phyloP scores from a whole-genome alignment of 1,140 invertebrate genomes.

The Bombus impatiens region DNA sequence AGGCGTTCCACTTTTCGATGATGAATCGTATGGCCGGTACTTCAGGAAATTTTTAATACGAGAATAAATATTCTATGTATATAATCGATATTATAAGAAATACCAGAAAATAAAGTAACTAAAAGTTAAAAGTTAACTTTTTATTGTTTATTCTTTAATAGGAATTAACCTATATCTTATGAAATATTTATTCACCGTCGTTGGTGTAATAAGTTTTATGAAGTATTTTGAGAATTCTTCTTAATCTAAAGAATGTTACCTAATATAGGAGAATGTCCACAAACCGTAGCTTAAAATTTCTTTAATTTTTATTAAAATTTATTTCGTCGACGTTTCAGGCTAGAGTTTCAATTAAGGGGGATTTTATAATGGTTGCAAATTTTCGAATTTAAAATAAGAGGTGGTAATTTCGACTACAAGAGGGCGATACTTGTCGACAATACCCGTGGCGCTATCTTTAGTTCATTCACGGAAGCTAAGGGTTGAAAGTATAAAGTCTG shows the following conservation, averaged over 20 bases:
- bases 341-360: not conserved
- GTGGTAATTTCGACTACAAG: not conserved
- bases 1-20: not conserved
- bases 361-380: not conserved
- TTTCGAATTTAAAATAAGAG: not conserved
- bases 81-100: not conserved
- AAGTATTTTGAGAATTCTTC: not conserved
- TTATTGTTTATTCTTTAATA: not conserved
- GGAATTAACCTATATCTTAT: not conserved
- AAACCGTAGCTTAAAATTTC: not conserved
- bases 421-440: conserved; percentile 12
- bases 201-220: not conserved
- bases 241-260: not conserved
- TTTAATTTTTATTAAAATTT: not conserved
- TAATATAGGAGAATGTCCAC: not conserved
- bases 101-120: not conserved
- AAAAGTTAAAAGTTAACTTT: not conserved
- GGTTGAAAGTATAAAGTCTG: not conserved
- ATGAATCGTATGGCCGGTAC: not conserved
- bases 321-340: not conserved
- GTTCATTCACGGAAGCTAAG: not conserved
- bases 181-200: not conserved
- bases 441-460: conserved; percentile 13
- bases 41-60: not conserved
- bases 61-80: not conserved